Percentiles rank a stretch among this genome's conserved stretches.
Conservation (phyloP, 2,888 invertebrate species). For the Polydrusus cervinus region DNA sequence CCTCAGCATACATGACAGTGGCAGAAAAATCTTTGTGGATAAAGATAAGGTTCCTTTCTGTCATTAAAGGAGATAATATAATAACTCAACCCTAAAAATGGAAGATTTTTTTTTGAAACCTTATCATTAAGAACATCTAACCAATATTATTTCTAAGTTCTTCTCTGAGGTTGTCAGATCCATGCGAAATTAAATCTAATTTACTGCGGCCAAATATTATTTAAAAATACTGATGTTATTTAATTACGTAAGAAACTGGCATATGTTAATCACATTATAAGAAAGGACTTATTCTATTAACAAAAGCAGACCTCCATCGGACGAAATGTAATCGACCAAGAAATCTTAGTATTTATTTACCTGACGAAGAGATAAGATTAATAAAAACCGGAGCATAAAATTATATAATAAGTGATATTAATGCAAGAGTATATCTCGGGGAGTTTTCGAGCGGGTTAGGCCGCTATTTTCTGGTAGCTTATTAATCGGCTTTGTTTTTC, state of each 20-base stretch:
- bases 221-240: too few relatives aligned
- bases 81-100: too few relatives aligned
- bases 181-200: too few relatives aligned
- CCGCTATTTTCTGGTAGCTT: background rate
- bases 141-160: too few relatives aligned
- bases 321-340: conserved; percentile 28
- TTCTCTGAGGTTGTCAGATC: too few relatives aligned
- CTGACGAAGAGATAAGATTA: conserved; percentile 23
- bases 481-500: background rate
- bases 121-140: too few relatives aligned
- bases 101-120: too few relatives aligned
- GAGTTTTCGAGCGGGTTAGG: conserved; percentile 4
- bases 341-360: conserved; percentile 29
- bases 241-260: background rate
- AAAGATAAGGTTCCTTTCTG: too few relatives aligned
- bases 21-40: too few relatives aligned
- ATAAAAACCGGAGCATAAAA: conserved; percentile 28
- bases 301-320: conserved; percentile 2
- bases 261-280: conserved; percentile 3
- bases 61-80: too few relatives aligned
- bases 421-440: background rate
- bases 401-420: conserved; percentile 40
- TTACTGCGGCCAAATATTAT: too few relatives aligned
- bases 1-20: too few relatives aligned
- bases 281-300: background rate